phyloP scores from a whole-genome alignment of 2,888 invertebrate species.

The Parnassius glacialis region DNA sequence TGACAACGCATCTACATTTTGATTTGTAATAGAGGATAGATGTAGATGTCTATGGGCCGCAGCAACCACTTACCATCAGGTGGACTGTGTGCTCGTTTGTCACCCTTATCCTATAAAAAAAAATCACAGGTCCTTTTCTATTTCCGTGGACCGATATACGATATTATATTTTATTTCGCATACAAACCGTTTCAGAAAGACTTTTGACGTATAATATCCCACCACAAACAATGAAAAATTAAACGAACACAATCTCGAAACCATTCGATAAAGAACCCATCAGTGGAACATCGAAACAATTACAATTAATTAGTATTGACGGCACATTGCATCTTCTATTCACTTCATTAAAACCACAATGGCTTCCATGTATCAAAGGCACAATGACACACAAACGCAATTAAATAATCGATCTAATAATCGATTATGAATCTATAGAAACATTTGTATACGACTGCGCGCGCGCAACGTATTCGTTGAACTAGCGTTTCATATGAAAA shows the following conservation, averaged over 20 bases:
- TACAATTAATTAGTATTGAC: constrained; percentile 13
- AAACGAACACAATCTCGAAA: neutral
- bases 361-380: constrained; percentile 30
- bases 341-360: constrained; percentile 40
- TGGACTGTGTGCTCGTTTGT: no score
- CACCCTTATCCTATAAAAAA: no score
- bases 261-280: constrained; percentile 10
- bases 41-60: no score
- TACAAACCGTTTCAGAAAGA: neutral
- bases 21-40: no score
- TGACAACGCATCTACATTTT: no score
- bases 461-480: constrained; percentile 48
- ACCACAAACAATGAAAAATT: constrained; percentile 8
- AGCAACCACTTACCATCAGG: no score
- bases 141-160: no score
- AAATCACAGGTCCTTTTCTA: no score
- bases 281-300: neutral
- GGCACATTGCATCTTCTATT: constrained; percentile 23
- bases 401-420: constrained; percentile 31
- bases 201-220: neutral
- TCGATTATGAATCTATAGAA: constrained; percentile 36
- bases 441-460: constrained; percentile 42
- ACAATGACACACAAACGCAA: constrained; percentile 30
- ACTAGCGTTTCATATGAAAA: constrained; percentile 50
- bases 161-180: neutral